Evolutionary conservation across 2,888 invertebrate genomes (phyloP).

Genomic region (Lucinisca nassula): DNA sequence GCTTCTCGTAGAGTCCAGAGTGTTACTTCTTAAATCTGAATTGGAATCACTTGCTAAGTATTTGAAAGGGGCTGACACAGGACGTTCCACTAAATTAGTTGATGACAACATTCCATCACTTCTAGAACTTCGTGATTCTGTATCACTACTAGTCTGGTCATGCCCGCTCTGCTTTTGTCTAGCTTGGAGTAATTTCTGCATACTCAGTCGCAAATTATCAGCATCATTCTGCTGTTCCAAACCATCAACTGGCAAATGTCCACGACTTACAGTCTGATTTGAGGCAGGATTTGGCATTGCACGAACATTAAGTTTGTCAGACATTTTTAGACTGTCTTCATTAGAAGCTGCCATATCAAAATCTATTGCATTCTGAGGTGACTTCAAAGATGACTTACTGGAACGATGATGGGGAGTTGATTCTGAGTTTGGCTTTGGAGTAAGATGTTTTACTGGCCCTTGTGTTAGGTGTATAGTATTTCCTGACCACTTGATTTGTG

Average conservation of each 20-base stretch:
- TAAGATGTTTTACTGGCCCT: slow-evolving; percentile 73
- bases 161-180: slow-evolving; percentile 71
- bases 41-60: slow-evolving; percentile 70
- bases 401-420: slow-evolving; percentile 59
- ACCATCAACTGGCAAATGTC: slow-evolving; percentile 67
- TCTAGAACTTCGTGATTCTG: slow-evolving; percentile 76
- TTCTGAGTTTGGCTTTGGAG: slow-evolving; percentile 69
- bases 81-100: slow-evolving; percentile 66
- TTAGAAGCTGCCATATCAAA: slow-evolving; percentile 70
- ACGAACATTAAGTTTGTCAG: slow-evolving; percentile 90
- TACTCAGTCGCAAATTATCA: slow-evolving; percentile 85
- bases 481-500: slow-evolving; percentile 69
- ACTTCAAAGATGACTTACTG: not conserved
- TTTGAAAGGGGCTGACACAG: slow-evolving; percentile 79
- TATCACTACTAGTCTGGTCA: slow-evolving; percentile 79
- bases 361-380: not conserved
- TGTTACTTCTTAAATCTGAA: slow-evolving; percentile 70
- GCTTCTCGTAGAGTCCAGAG: slow-evolving; percentile 13
- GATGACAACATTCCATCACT: slow-evolving; percentile 53
- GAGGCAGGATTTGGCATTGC: slow-evolving; percentile 91
- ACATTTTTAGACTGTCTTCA: slow-evolving; percentile 72
- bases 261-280: slow-evolving; percentile 73
- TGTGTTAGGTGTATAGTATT: slow-evolving; percentile 67
- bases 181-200: slow-evolving; percentile 84
- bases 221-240: slow-evolving; percentile 83